Conservation (phyloP, 2,113 vertebrate species). For the Boleophthalmus pectinirostris region DNA sequence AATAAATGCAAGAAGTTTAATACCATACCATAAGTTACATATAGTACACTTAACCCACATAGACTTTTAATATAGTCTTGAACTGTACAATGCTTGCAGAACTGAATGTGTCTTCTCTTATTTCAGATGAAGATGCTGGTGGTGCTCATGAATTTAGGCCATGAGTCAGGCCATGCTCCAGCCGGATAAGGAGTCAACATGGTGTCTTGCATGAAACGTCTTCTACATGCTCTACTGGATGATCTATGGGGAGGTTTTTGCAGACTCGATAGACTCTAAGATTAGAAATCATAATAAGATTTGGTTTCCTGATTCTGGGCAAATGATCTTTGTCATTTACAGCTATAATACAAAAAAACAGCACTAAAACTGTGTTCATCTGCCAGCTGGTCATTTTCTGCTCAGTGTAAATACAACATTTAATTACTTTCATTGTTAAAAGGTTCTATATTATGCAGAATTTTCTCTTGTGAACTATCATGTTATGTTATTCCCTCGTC, state of each 20-base stretch:
- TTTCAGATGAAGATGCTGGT: constrained; percentile 99
- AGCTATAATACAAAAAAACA: no score
- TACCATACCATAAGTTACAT: no score
- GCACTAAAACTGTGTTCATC: constrained; percentile 64
- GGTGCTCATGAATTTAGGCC: constrained; percentile 96
- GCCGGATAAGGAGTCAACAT: constrained; percentile 95
- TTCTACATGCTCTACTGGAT: constrained; percentile 99
- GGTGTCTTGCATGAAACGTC: constrained; percentile 97
- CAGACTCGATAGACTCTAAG: constrained; percentile 99
- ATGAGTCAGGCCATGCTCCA: constrained; percentile 97
- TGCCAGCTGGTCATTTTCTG: constrained; percentile 63
- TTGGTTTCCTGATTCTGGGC: constrained; percentile 93
- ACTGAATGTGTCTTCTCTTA: constrained; percentile 4
- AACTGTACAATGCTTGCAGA: no score
- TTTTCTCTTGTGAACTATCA: no score
- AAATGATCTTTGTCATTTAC: constrained; percentile 80
- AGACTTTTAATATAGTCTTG: no score
- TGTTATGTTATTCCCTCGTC: no score
- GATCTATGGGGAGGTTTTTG: constrained; percentile 99
- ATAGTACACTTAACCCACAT: no score
- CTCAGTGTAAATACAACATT: constrained; percentile 50
- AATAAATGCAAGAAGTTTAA: no score
- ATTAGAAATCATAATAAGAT: constrained; percentile 99
- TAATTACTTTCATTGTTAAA: neutral
- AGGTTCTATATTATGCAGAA: no score